Percentiles rank a stretch among this genome's conserved stretches.
Conservation (phyloP, 2,888 invertebrate species). For the Troides aeacus region DNA sequence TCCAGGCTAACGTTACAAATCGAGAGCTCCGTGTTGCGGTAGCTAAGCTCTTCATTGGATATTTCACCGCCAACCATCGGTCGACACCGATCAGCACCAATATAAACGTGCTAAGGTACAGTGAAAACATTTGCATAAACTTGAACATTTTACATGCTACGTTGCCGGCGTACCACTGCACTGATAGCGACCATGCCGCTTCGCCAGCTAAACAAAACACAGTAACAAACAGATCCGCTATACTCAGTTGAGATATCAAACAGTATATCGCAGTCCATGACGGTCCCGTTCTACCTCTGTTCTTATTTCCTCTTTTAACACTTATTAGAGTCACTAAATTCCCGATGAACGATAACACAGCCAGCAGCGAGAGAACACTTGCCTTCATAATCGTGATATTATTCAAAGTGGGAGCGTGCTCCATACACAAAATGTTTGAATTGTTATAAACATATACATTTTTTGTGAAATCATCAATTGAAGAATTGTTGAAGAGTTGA, state of each 20-base stretch:
- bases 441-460: slow-evolving; percentile 55
- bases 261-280: slow-evolving; percentile 87
- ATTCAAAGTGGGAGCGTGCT: slow-evolving; percentile 85
- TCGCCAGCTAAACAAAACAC: slow-evolving; percentile 90
- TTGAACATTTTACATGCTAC: slow-evolving; percentile 89
- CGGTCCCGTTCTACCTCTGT: slow-evolving; percentile 78
- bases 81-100: slow-evolving; percentile 91
- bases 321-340: slow-evolving; percentile 89
- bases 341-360: slow-evolving; percentile 85
- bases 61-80: slow-evolving; percentile 88
- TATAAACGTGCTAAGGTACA: slow-evolving; percentile 90
- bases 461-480: slow-evolving; percentile 46
- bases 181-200: slow-evolving; percentile 89
- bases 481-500: slow-evolving; percentile 51
- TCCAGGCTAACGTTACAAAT: slow-evolving; percentile 85
- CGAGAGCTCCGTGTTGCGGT: slow-evolving; percentile 85
- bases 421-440: slow-evolving; percentile 68
- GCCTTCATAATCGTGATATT: slow-evolving; percentile 82
- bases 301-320: slow-evolving; percentile 82
- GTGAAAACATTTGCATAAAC: slow-evolving; percentile 89
- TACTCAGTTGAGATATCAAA: slow-evolving; percentile 89
- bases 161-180: slow-evolving; percentile 90
- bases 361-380: slow-evolving; percentile 84
- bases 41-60: slow-evolving; percentile 86
- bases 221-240: slow-evolving; percentile 90